Evolutionary conservation across 2,113 vertebrate species (phyloP).

Genomic region (Psittacara wagleri): DNA sequence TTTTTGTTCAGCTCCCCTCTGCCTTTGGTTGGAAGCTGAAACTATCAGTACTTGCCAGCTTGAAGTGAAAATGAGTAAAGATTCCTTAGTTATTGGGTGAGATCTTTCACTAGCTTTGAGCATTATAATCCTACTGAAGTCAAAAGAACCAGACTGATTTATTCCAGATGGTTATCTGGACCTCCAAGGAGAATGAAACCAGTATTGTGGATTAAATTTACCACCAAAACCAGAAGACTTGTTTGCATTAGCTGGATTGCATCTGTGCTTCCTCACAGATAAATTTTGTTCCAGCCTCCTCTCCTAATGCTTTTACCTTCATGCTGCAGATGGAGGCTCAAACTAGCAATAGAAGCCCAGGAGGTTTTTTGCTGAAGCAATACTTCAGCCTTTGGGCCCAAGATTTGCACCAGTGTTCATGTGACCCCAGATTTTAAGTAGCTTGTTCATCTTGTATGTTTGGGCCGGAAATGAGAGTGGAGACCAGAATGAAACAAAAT

Average conservation of each 20-base stretch:
- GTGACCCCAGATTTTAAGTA: not conserved
- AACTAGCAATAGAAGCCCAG: not conserved
- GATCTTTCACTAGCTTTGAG: not conserved
- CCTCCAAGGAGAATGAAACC: not conserved
- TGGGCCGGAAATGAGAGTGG: not conserved
- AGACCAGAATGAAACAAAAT: not conserved
- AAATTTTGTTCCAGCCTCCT: not conserved
- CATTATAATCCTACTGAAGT: not conserved
- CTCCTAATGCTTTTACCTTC: not conserved
- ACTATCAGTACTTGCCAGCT: not conserved
- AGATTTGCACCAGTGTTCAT: not conserved
- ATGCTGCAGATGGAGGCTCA: not conserved
- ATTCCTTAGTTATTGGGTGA: not conserved
- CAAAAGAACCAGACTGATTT: not conserved
- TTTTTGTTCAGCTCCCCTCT: not conserved
- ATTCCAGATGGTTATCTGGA: constrained; percentile 20
- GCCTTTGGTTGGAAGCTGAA: not conserved
- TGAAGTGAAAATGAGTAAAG: not conserved
- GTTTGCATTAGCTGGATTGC: not conserved
- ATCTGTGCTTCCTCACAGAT: not conserved
- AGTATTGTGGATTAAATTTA: not conserved
- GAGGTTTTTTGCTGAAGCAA: not conserved
- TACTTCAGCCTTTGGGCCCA: not conserved
- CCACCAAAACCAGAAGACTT: not conserved
- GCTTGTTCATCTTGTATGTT: not conserved